These are phyloP conservation scores for Triplophysa siluroides DNA, from an alignment of 2,113 vertebrate genomes.

Conservation along the genomic window DNA sequence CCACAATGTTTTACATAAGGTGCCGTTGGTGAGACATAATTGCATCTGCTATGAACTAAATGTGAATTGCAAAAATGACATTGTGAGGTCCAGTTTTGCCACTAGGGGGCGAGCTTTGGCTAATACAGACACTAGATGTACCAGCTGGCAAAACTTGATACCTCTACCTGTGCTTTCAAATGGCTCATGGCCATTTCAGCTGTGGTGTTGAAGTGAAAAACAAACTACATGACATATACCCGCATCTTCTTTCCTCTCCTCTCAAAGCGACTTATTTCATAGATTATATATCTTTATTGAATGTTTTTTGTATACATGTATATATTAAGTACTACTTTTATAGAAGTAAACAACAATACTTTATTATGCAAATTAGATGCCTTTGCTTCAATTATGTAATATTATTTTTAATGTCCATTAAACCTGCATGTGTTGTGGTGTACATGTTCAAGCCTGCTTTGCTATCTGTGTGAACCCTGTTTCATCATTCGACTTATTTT, in stretches of 20 bases:
- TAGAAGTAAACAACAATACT: neutral
- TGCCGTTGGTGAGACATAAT: neutral
- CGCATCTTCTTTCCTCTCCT: neutral
- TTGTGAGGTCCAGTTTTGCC: neutral
- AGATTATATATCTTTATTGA: neutral
- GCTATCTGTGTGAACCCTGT: neutral
- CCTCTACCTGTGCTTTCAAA: neutral
- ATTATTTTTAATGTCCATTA: neutral
- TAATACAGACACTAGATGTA: neutral
- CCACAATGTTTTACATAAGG: neutral
- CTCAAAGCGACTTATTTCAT: neutral
- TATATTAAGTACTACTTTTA: neutral
- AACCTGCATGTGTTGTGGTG: neutral
- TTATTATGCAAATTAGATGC: neutral
- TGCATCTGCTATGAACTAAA: no score
- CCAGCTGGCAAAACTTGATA: neutral
- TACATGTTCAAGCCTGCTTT: neutral
- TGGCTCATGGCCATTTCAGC: neutral
- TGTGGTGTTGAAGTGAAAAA: neutral
- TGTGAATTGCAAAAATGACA: neutral
- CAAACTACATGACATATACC: neutral
- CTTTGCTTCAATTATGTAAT: neutral
- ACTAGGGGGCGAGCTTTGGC: neutral
- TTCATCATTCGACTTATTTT: neutral
- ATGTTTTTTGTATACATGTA: neutral